Evolutionary conservation across 2,888 invertebrate species (phyloP).

Genomic region (Heliconius aoede): DNA sequence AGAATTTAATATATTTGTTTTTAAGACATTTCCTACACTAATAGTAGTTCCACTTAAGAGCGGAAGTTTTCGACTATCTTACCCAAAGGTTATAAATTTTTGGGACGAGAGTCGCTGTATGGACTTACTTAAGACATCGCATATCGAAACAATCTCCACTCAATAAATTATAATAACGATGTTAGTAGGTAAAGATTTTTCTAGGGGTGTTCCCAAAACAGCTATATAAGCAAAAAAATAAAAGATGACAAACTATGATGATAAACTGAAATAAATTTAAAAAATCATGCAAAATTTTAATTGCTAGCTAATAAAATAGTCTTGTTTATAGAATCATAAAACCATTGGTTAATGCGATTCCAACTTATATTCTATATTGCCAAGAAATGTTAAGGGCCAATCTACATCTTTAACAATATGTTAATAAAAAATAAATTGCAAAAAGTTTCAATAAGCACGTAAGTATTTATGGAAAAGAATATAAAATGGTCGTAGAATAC

Average conservation of each 20-base stretch:
- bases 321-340: constrained; percentile 5
- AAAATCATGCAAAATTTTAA: background rate
- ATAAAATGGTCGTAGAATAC: constrained; percentile 3
- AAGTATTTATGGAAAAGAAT: constrained; percentile 8
- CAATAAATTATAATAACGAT: no score
- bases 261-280: background rate
- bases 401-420: background rate
- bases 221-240: background rate
- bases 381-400: constrained; percentile 11
- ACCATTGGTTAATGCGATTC: background rate
- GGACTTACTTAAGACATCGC: background rate
- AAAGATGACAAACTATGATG: background rate
- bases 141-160: background rate
- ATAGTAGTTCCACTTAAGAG: background rate
- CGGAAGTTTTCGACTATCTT: background rate
- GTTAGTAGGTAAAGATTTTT: no score
- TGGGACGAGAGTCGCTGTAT: background rate
- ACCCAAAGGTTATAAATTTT: background rate
- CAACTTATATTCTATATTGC: background rate
- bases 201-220: no score
- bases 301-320: constrained; percentile 1
- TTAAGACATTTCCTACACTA: background rate
- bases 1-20: background rate
- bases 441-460: constrained; percentile 19
- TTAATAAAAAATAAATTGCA: constrained; percentile 12